These are phyloP conservation scores for Meghimatium bilineatum DNA, from an alignment of 2,888 invertebrate species.

Conservation along the genomic window DNA sequence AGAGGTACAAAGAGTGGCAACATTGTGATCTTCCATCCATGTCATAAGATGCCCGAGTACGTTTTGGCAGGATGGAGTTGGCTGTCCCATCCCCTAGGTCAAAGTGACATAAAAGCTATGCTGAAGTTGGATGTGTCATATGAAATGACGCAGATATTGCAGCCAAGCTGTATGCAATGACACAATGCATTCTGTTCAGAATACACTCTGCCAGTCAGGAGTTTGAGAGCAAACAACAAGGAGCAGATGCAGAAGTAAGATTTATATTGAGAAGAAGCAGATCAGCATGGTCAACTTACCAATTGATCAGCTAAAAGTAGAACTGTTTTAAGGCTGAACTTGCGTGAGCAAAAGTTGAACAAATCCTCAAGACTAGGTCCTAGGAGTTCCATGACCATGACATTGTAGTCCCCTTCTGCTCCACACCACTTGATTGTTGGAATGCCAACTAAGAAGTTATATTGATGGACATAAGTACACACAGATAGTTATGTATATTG, in stretches of 20 bases:
- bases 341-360: conserved; percentile 81
- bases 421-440: conserved; percentile 94
- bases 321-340: conserved; percentile 80
- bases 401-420: conserved; percentile 81
- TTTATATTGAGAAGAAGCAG: neutral
- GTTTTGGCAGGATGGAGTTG: too few species aligned
- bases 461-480: neutral
- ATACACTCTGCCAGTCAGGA: too few species aligned
- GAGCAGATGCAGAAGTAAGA: neutral
- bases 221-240: neutral
- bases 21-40: too few species aligned
- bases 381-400: conserved; percentile 81
- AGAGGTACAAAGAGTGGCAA: too few species aligned
- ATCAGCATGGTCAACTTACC: conserved; percentile 66
- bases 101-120: too few species aligned
- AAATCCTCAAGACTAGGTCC: conserved; percentile 81
- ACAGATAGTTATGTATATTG: too few species aligned
- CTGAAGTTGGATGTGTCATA: too few species aligned
- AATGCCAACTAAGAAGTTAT: conserved; percentile 86
- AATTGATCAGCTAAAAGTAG: conserved; percentile 80
- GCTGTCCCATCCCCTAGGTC: too few species aligned
- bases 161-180: too few species aligned
- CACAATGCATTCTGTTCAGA: too few species aligned
- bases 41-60: too few species aligned
- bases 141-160: too few species aligned